phyloP scores from a whole-genome alignment of 2,113 vertebrate species.

The Nesoenas mayeri region DNA sequence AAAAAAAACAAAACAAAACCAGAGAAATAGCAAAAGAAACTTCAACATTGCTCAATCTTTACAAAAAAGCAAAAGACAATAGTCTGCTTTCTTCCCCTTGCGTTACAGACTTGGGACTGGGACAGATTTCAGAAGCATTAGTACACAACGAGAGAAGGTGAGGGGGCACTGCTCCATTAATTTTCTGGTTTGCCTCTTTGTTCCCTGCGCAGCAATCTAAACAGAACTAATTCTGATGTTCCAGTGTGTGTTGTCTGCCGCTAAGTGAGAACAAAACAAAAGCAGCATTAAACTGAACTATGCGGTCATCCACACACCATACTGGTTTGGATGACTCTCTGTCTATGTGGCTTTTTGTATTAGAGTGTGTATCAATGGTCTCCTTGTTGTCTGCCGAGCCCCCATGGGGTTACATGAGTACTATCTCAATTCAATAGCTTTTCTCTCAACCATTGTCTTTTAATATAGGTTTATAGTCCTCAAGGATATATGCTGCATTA shows the following conservation, averaged over 20 bases:
- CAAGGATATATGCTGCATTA: slow-evolving; percentile 79
- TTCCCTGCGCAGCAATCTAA: slow-evolving; percentile 53
- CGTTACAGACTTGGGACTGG: not conserved
- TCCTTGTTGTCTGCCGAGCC: slow-evolving; percentile 79
- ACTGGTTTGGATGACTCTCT: slow-evolving; percentile 72
- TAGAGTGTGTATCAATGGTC: slow-evolving; percentile 75
- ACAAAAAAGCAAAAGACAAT: not conserved
- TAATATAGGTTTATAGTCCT: slow-evolving; percentile 78
- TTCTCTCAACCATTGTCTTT: slow-evolving; percentile 78
- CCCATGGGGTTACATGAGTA: slow-evolving; percentile 77
- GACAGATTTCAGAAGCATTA: not conserved
- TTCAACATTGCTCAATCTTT: not conserved
- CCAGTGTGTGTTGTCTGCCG: slow-evolving; percentile 64
- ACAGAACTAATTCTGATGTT: slow-evolving; percentile 72
- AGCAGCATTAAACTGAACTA: slow-evolving; percentile 72
- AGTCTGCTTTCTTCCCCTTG: not conserved
- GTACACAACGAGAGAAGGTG: not conserved
- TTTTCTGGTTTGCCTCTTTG: not conserved
- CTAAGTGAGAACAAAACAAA: slow-evolving; percentile 77
- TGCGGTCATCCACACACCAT: slow-evolving; percentile 73
- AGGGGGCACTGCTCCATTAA: slow-evolving; percentile 5
- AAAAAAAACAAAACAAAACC: too few species aligned
- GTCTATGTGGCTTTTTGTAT: slow-evolving; percentile 69
- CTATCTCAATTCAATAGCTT: slow-evolving; percentile 78
- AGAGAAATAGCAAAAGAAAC: not conserved